phyloP scores from a whole-genome alignment of 2,113 vertebrate genomes.

The Chaetodon auriga region DNA sequence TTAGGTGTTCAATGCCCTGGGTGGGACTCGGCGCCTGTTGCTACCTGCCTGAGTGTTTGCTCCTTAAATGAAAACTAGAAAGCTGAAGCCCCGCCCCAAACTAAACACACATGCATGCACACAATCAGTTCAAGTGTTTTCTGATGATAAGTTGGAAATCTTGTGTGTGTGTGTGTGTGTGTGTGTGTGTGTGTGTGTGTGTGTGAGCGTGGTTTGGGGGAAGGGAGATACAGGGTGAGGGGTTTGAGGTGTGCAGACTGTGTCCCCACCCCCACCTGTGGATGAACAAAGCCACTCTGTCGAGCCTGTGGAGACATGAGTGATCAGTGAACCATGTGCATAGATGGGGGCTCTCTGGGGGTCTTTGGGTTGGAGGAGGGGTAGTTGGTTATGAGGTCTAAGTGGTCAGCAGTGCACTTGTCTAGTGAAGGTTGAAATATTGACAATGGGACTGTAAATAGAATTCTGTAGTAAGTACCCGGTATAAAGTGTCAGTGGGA shows the following conservation, averaged over 20 bases:
- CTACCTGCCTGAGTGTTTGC: slow-evolving; percentile 80
- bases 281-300: slow-evolving; percentile 75
- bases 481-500: background rate
- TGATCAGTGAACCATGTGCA: slow-evolving; percentile 57
- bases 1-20: slow-evolving; percentile 71
- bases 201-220: slow-evolving; percentile 18
- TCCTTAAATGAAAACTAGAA: slow-evolving; percentile 64
- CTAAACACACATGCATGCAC: slow-evolving; percentile 35
- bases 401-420: slow-evolving; percentile 7
- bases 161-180: slow-evolving; percentile 22
- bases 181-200: too few species aligned
- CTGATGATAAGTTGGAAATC: slow-evolving; percentile 6
- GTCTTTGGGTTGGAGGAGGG: slow-evolving; percentile 39
- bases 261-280: slow-evolving; percentile 71
- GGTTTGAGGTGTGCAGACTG: slow-evolving; percentile 46
- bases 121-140: slow-evolving; percentile 16
- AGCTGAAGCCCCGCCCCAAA: slow-evolving; percentile 33
- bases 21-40: slow-evolving; percentile 74
- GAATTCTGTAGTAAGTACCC: slow-evolving; percentile 2
- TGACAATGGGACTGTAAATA: slow-evolving; percentile 19
- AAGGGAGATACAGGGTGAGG: slow-evolving; percentile 7
- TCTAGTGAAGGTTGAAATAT: slow-evolving; percentile 22
- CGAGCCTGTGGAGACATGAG: slow-evolving; percentile 45
- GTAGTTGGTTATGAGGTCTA: slow-evolving; percentile 11
- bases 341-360: slow-evolving; percentile 46